These are phyloP conservation scores for Saguinus midas DNA, from an alignment of 2,113 vertebrate genomes.

Conservation along the genomic window DNA sequence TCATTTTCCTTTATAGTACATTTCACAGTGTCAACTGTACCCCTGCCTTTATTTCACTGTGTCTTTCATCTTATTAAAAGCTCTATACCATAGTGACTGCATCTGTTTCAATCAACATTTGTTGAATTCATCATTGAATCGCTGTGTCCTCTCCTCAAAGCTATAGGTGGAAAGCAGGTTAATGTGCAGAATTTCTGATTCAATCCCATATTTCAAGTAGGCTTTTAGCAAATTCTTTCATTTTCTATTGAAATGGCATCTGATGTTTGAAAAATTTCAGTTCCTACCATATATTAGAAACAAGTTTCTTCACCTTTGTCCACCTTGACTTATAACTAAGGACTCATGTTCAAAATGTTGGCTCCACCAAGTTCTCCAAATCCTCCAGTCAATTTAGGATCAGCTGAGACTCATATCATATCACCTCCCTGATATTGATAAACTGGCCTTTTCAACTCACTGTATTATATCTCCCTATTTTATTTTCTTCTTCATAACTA, in stretches of 20 bases:
- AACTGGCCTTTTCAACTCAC: background rate
- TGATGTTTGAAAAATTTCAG: background rate
- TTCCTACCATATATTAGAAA: background rate
- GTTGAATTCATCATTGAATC: background rate
- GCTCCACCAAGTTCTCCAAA: background rate
- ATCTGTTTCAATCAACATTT: background rate
- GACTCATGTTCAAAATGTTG: background rate
- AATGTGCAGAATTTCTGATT: background rate
- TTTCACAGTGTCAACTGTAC: background rate
- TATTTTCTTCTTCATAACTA: slow-evolving; percentile 19
- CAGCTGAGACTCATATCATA: background rate
- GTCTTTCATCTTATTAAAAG: background rate
- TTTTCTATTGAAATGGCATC: background rate
- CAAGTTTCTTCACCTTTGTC: background rate
- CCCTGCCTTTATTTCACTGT: background rate
- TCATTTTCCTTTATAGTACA: background rate
- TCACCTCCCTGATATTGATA: background rate
- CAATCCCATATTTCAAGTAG: background rate
- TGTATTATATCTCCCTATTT: background rate
- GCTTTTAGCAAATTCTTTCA: background rate
- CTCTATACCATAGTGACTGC: background rate
- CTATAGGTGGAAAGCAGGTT: background rate
- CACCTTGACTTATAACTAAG: background rate
- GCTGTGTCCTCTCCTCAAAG: background rate
- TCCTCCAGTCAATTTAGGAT: background rate